Base-by-base conservation (phyloP, 1,140 invertebrate species). In the Dendroctonus valens region DNA sequence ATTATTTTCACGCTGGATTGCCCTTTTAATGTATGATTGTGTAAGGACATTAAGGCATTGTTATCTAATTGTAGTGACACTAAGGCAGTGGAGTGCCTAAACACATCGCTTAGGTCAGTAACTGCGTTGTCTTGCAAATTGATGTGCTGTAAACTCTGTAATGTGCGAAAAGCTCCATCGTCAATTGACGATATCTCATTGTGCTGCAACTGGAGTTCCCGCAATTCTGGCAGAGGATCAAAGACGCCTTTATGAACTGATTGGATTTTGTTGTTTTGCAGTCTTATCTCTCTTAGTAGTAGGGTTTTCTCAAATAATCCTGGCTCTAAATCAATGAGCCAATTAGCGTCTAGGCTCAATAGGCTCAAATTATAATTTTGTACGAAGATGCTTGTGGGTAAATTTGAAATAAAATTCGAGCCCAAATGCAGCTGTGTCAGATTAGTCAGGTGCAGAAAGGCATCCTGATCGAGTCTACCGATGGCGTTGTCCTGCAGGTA, bases 401-500 rank as follows among this genome's bases (percentile, higher is more conserved):
- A 82, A 46, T 83, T 84, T 41, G 86, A 85, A 67, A 96, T 87
- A 76, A 91, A 94, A 78, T 96, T 96, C 68, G 89, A 89, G 74
- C 91, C 91, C 66, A 96, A 82, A 76, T 94, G 90, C 5, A 96
- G 79, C 80, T 95, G 91, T 46, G 87, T 86, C 52, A 96, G 80
- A 74, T 91, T 89, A 58, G 82, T 78, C 60, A 94, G 77, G 14
- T 87, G 88, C 39, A 83, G 80, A 59, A 96, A 87, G 7, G 91
- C 86, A 63, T 86, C 87, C 6, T 83, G 79, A 75, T 93, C 88
- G 51, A 96, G 86, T 65, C 85, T 81, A 41, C 87, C 80, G 41
- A 96, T 90, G 6, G 92, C 91, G 77, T 96, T 96, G 69, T 93
- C 88, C 75, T 94, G 91, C 50, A 96, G 79, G 78, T 95, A 92